These are phyloP conservation scores for Galeopterus variegatus DNA, from an alignment of 2,113 vertebrate genomes.

Conservation along the genomic window DNA sequence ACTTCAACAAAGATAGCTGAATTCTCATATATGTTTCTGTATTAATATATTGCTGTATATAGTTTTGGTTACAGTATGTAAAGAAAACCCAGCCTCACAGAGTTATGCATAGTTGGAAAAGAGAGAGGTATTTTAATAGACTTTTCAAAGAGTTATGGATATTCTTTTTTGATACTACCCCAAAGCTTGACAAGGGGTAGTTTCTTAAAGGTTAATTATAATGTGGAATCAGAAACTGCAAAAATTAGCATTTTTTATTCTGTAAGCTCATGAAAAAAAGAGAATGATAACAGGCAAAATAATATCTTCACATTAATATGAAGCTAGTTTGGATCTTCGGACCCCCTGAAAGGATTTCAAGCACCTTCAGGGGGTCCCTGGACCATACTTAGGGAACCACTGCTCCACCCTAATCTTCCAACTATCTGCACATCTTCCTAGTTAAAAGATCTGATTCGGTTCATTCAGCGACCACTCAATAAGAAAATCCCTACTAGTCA, in stretches of 20 bases:
- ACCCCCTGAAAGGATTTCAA: neutral
- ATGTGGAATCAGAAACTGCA: neutral
- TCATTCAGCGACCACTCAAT: neutral
- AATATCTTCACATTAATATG: neutral
- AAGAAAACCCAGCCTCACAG: slow-evolving; percentile 21
- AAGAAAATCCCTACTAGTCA: neutral
- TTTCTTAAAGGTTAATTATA: neutral
- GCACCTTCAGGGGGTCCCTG: neutral
- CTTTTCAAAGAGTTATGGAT: neutral
- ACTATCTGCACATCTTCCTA: neutral
- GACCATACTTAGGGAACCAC: neutral
- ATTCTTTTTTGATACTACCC: neutral
- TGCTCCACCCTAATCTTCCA: neutral
- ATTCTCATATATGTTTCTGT: neutral
- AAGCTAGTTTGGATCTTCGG: neutral
- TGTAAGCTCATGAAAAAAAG: neutral
- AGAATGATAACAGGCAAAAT: neutral
- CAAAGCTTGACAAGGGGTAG: neutral
- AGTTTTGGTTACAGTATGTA: slow-evolving; percentile 4
- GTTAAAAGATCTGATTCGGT: neutral
- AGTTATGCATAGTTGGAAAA: neutral
- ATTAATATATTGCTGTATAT: neutral
- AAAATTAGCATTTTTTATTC: neutral
- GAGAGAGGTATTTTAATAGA: neutral
- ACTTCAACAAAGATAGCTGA: neutral